A percentile compares a stretch with the other conserved stretches of the same genome.
Conservation (phyloP, 2,797 vertebrate genomes). For the Microtus obscurus region DNA sequence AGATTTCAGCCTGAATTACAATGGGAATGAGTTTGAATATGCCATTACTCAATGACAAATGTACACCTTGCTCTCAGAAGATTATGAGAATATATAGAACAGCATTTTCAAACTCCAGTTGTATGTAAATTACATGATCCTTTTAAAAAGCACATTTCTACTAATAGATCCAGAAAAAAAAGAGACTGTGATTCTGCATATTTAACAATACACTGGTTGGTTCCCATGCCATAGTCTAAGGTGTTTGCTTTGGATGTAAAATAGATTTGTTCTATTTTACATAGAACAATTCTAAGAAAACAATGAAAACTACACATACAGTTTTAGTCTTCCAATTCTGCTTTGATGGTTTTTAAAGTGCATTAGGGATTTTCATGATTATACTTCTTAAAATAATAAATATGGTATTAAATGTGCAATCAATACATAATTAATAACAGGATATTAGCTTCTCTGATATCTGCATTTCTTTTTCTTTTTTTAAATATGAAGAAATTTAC, state of each 20-base stretch:
- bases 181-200: not conserved
- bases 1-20: slow-evolving; percentile 76
- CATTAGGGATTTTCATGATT: not conserved
- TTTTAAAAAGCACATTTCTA: slow-evolving; percentile 51
- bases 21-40: slow-evolving; percentile 71
- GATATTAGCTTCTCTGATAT: not conserved
- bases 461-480: not conserved
- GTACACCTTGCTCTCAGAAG: slow-evolving; percentile 62
- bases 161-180: slow-evolving; percentile 15
- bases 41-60: slow-evolving; percentile 69
- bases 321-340: not conserved
- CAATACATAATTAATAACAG: not conserved
- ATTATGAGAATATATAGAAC: slow-evolving; percentile 53
- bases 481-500: not conserved
- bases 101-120: not conserved
- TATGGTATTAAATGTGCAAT: not conserved
- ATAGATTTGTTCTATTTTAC: not conserved
- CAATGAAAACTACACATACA: not conserved
- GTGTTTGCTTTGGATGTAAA: not conserved
- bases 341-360: not conserved
- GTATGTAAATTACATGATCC: slow-evolving; percentile 36
- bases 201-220: not conserved
- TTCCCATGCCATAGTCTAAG: not conserved
- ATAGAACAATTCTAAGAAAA: too few species aligned
- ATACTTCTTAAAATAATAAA: not conserved